Evolutionary conservation across 1,140 invertebrate genomes (phyloP).

Genomic region (Heliconius melpomene): DNA sequence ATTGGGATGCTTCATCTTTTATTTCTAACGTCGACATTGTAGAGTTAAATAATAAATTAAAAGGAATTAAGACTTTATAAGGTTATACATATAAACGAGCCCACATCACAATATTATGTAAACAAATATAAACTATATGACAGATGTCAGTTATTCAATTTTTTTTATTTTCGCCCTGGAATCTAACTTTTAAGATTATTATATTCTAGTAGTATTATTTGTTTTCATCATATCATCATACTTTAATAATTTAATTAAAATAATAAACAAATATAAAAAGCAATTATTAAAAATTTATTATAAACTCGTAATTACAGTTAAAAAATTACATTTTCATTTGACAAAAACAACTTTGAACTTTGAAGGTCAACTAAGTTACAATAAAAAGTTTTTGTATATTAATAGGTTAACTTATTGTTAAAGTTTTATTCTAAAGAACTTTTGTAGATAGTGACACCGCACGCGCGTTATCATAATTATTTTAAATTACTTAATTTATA

Average conservation of each 20-base stretch:
- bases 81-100: neutral
- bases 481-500: too few species aligned
- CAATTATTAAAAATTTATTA: too few species aligned
- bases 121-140: neutral
- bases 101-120: neutral
- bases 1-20: conserved; percentile 48
- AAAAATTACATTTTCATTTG: neutral
- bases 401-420: neutral
- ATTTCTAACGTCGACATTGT: conserved; percentile 30
- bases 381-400: neutral
- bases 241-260: too few species aligned
- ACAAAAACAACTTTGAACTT: conserved; percentile 10
- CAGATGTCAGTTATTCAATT: neutral
- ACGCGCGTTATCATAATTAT: too few species aligned
- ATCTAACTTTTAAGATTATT: neutral
- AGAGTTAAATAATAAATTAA: neutral
- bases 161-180: neutral
- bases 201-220: too few species aligned
- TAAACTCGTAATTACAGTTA: too few species aligned
- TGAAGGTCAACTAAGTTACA: neutral
- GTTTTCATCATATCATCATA: too few species aligned
- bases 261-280: too few species aligned
- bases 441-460: too few species aligned
- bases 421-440: neutral
- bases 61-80: neutral